These are phyloP conservation scores for Oreochromis spilurus DNA, from an alignment of 2,113 vertebrate genomes.

Conservation along the genomic window DNA sequence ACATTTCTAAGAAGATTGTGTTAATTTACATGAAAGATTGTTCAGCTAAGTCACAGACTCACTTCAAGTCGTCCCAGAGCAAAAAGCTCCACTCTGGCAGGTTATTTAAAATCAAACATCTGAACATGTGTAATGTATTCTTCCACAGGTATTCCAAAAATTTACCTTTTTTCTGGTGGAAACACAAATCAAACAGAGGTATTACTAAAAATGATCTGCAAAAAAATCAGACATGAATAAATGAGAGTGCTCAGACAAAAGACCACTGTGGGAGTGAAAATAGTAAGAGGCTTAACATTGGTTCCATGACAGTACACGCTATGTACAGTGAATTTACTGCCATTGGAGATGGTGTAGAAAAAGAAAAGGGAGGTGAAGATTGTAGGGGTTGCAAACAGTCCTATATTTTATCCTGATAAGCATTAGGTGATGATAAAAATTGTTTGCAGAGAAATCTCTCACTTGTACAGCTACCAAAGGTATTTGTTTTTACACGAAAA, in stretches of 20 bases:
- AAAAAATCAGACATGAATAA: not conserved
- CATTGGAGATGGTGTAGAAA: not conserved
- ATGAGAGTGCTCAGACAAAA: conserved; percentile 12
- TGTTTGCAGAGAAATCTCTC: not conserved
- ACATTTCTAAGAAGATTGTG: not conserved
- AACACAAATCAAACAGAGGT: not conserved
- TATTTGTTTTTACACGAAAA: not conserved
- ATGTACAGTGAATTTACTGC: not conserved
- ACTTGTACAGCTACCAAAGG: not conserved
- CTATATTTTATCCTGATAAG: not conserved
- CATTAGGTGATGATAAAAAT: not conserved
- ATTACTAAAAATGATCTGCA: not conserved
- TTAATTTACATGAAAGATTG: not conserved
- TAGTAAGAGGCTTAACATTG: conserved; percentile 41
- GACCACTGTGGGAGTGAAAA: conserved; percentile 27
- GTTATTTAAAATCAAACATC: not conserved
- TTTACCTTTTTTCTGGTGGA: not conserved
- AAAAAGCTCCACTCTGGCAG: not conserved
- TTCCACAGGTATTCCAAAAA: not conserved
- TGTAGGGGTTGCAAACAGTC: not conserved
- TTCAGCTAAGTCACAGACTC: not conserved
- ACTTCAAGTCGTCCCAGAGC: not conserved
- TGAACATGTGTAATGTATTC: not conserved
- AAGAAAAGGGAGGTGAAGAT: not conserved
- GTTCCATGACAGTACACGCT: not conserved